Evolutionary conservation across 1,140 invertebrate genomes (phyloP).

Genomic region (Chrysomallon squamiferum): DNA sequence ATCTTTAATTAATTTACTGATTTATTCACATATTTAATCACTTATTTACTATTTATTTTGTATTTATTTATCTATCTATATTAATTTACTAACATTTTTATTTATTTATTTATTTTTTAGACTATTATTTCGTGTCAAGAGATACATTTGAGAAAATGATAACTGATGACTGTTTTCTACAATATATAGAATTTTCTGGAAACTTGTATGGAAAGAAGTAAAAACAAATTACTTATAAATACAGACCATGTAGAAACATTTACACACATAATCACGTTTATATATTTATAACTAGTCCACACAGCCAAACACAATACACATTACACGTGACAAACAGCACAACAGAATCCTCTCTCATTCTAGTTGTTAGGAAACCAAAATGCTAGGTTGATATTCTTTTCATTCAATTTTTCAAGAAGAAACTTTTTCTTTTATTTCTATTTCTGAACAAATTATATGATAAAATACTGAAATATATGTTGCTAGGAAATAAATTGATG

Average conservation of each 20-base stretch:
- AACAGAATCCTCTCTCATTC: background rate
- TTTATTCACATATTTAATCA: too few species aligned
- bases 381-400: too few species aligned
- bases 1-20: too few species aligned
- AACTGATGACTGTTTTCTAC: conserved; percentile 86
- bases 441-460: too few species aligned
- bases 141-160: conserved; percentile 80
- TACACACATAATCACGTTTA: too few species aligned
- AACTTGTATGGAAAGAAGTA: conserved; percentile 97
- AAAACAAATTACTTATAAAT: background rate
- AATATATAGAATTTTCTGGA: conserved; percentile 88
- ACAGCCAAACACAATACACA: background rate
- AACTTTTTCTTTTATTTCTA: background rate
- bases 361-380: too few species aligned
- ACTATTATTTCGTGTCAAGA: conserved; percentile 89
- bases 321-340: background rate
- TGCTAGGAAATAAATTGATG: too few species aligned
- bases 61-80: too few species aligned
- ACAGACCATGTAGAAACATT: background rate
- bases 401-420: background rate
- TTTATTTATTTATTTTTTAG: conserved; percentile 66
- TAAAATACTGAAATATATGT: too few species aligned
- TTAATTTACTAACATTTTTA: too few species aligned
- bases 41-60: too few species aligned
- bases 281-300: background rate